phyloP scores from a whole-genome alignment of 2,797 vertebrate genomes.

The Ambastaia sidthimunki region DNA sequence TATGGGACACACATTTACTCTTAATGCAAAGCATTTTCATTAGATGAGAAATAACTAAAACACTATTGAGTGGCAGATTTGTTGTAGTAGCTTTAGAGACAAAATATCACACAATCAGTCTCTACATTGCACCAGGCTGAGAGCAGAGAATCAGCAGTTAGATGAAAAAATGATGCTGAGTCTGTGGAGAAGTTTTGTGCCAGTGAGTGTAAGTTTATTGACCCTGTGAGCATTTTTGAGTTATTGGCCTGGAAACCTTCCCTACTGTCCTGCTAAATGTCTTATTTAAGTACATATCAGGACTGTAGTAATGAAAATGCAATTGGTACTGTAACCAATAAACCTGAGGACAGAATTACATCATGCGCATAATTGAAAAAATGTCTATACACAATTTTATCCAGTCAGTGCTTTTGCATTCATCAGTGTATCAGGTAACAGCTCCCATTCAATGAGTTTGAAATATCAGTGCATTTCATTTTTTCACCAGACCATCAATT shows the following conservation, averaged over 20 bases:
- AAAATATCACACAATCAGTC: slow-evolving; percentile 20
- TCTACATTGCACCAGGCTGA: neutral
- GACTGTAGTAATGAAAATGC: slow-evolving; percentile 42
- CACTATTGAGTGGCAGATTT: neutral
- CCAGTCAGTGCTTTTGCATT: neutral
- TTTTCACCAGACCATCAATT: slow-evolving; percentile 66
- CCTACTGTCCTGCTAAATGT: slow-evolving; percentile 42
- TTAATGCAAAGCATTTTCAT: neutral
- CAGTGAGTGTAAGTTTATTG: slow-evolving; percentile 50
- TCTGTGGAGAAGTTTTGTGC: slow-evolving; percentile 62
- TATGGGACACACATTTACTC: neutral
- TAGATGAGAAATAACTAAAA: neutral
- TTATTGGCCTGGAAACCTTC: slow-evolving; percentile 71
- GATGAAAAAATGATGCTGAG: slow-evolving; percentile 57
- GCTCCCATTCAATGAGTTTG: slow-evolving; percentile 29
- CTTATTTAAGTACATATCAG: slow-evolving; percentile 45
- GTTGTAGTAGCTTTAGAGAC: slow-evolving; percentile 18
- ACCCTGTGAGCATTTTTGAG: slow-evolving; percentile 63
- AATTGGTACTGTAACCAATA: slow-evolving; percentile 1
- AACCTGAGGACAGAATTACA: neutral
- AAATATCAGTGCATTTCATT: slow-evolving; percentile 57
- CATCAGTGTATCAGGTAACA: neutral
- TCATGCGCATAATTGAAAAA: neutral
- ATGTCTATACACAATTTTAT: neutral
- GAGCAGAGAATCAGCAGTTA: slow-evolving; percentile 8